phyloP scores from a whole-genome alignment of 2,113 vertebrate species.

The Opisthocomus hoazin region DNA sequence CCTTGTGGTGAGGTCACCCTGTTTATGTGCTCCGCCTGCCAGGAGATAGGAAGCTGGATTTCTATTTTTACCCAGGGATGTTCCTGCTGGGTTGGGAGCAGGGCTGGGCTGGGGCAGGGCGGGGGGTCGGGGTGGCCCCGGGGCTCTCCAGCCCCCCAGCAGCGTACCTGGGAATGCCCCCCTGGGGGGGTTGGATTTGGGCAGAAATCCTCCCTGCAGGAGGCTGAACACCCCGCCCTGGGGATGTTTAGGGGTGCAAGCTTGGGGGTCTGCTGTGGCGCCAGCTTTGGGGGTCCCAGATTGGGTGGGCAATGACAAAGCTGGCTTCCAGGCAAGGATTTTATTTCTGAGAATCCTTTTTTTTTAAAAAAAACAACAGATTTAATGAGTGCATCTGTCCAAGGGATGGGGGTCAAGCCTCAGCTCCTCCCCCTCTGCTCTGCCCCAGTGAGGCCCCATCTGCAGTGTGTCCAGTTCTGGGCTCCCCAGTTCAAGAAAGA shows the following conservation, averaged over 20 bases:
- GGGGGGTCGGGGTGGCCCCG: rapidly evolving
- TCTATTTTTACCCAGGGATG: slow-evolving; percentile 52
- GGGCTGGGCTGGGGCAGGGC: neutral
- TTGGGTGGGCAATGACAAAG: neutral
- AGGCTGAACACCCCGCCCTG: neutral
- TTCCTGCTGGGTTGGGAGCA: neutral
- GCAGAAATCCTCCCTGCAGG: neutral
- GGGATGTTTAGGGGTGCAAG: neutral
- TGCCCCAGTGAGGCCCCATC: too few species aligned
- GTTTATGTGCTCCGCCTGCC: neutral
- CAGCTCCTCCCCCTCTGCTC: too few species aligned
- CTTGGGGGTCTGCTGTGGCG: neutral
- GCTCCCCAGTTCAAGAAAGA: too few species aligned
- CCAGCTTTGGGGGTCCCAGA: neutral
- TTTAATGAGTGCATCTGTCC: neutral
- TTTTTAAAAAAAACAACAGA: neutral
- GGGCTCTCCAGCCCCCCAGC: neutral
- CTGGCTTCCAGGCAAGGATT: neutral
- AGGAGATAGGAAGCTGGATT: neutral
- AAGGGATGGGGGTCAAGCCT: neutral
- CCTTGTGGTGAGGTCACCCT: slow-evolving; percentile 53
- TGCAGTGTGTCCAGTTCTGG: too few species aligned
- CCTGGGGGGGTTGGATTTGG: neutral
- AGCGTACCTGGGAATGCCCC: too few species aligned
- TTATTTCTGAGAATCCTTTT: neutral